Evolutionary conservation across 2,797 vertebrate genomes (phyloP).

Genomic region (Podarcis lilfordi): DNA sequence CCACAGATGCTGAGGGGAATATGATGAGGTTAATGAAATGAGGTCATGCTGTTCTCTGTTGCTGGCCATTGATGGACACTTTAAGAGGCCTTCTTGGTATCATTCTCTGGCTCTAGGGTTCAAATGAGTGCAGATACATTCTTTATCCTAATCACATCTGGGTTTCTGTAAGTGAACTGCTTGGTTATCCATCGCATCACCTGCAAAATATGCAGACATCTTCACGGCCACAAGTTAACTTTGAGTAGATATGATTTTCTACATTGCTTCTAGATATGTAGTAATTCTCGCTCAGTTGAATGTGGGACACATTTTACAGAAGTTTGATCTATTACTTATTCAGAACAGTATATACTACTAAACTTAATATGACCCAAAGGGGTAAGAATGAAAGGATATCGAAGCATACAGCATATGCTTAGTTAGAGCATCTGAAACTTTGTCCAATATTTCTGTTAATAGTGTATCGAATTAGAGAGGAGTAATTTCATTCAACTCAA

Average conservation of each 20-base stretch:
- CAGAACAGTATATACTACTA: not conserved
- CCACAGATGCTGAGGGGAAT: slow-evolving; percentile 21
- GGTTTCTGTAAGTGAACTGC: not conserved
- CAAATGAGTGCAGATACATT: slow-evolving; percentile 8
- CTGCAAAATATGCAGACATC: not conserved
- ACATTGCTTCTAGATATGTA: not conserved
- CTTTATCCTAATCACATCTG: not conserved
- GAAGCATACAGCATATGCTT: not conserved
- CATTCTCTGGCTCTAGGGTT: slow-evolving; percentile 28
- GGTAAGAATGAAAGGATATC: not conserved
- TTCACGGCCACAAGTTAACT: not conserved
- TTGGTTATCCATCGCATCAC: not conserved
- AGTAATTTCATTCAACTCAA: too few species aligned
- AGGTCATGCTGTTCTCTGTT: slow-evolving; percentile 21
- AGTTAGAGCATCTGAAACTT: not conserved
- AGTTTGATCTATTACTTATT: not conserved
- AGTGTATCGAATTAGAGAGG: too few species aligned
- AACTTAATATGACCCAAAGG: not conserved
- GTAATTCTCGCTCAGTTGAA: not conserved
- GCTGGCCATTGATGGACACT: slow-evolving; percentile 28
- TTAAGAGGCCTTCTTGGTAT: slow-evolving; percentile 13
- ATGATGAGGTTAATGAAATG: not conserved
- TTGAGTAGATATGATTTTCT: not conserved
- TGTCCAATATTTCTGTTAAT: not conserved
- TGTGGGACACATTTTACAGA: not conserved